Percentiles rank a stretch among this genome's conserved stretches.
Conservation (phyloP, 2,797 vertebrate species). For the Rhadinocentrus ornatus region DNA sequence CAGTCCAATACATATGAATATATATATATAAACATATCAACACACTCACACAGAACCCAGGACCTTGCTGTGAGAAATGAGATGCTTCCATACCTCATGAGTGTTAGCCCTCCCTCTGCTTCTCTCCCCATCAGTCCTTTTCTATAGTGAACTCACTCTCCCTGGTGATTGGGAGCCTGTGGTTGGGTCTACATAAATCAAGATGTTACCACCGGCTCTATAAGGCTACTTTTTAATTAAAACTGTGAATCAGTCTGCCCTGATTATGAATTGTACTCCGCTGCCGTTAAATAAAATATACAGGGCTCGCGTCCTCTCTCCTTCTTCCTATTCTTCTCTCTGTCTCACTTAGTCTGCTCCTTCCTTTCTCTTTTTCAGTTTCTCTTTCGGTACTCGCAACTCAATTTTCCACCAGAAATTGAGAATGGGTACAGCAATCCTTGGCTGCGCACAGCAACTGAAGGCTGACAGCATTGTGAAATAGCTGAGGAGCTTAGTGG, state of each 20-base stretch:
- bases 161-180: conserved; percentile 61
- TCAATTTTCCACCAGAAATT: conserved; percentile 57
- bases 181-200: conserved; percentile 76
- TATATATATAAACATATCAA: too few relatives aligned
- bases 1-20: neutral
- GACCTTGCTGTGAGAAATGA: conserved; percentile 53
- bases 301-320: conserved; percentile 43
- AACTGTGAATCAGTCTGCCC: conserved; percentile 77
- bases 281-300: conserved; percentile 79
- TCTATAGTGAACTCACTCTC: conserved; percentile 48
- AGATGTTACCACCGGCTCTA: conserved; percentile 71
- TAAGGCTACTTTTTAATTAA: conserved; percentile 83
- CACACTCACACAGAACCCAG: conserved; percentile 27
- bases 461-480: conserved; percentile 54
- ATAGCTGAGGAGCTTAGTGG: conserved; percentile 63
- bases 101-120: conserved; percentile 22
- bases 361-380: conserved; percentile 2
- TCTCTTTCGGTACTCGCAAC: conserved; percentile 30
- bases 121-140: conserved; percentile 11
- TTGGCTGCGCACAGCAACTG: conserved; percentile 23
- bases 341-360: conserved; percentile 23
- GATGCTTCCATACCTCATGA: conserved; percentile 39
- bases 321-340: conserved; percentile 38
- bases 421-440: conserved; percentile 45
- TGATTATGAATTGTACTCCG: conserved; percentile 81